Percentiles rank a stretch among this genome's conserved stretches.
Conservation (phyloP, 2,113 vertebrate genomes). For the Nesogale talazaci region DNA sequence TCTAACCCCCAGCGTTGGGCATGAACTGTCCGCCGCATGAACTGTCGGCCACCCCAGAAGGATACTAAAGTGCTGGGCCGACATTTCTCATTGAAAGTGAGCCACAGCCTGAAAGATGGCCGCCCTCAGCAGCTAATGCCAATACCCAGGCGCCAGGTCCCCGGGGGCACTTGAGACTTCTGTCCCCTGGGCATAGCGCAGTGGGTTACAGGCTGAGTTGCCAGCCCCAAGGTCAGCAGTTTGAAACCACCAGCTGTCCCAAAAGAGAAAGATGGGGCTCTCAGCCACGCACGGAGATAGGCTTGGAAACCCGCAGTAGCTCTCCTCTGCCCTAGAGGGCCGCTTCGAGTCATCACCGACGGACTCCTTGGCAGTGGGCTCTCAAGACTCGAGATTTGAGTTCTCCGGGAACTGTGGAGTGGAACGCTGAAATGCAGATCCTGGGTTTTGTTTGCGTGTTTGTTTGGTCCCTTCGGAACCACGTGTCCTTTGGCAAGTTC, state of each 20-base stretch:
- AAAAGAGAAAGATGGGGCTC: too few species aligned
- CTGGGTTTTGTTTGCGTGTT: background rate
- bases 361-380: too few species aligned
- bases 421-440: background rate
- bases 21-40: background rate
- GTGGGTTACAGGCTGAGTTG: too few species aligned
- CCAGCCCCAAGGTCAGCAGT: too few species aligned
- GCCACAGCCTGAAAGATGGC: background rate
- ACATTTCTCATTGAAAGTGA: background rate
- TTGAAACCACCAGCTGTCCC: too few species aligned
- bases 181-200: background rate
- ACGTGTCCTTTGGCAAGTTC: background rate
- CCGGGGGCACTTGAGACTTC: accelerated
- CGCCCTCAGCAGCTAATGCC: background rate
- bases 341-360: too few species aligned
- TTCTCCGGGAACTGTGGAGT: background rate
- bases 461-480: background rate
- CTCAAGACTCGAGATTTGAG: too few species aligned
- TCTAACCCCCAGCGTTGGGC: background rate
- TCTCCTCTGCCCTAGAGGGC: too few species aligned
- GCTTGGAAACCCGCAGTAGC: too few species aligned
- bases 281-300: too few species aligned
- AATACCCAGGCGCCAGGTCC: background rate
- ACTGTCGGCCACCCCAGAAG: background rate
- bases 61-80: background rate